Conservation (phyloP, 2,888 invertebrate species). For the Apoda limacodes region DNA sequence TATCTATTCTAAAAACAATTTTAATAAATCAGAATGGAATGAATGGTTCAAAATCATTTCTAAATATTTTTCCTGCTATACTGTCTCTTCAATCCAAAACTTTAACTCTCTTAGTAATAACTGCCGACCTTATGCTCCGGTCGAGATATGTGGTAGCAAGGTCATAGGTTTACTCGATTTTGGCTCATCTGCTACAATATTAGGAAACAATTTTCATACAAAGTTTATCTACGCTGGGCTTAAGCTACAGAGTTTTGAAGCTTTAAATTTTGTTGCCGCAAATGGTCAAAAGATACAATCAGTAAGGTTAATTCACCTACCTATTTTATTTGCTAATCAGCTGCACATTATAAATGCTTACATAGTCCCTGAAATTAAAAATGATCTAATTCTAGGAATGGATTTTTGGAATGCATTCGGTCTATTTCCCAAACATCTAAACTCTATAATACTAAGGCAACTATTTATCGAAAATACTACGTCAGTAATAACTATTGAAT, state of each 20-base stretch:
- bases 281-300: conserved; percentile 12
- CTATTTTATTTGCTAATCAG: conserved; percentile 11
- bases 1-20: too few species aligned
- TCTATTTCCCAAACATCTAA: conserved; percentile 10
- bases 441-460: conserved; percentile 2
- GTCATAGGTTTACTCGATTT: conserved; percentile 18
- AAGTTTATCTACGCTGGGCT: not conserved
- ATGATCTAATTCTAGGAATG: conserved; percentile 13
- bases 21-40: conserved; percentile 10
- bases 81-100: conserved; percentile 15
- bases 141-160: conserved; percentile 5
- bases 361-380: conserved; percentile 10
- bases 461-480: too few species aligned
- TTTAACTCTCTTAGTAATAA: too few species aligned
- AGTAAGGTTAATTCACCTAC: conserved; percentile 13
- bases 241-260: not conserved
- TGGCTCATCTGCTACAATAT: conserved; percentile 17
- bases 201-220: conserved; percentile 11
- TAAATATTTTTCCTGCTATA: conserved; percentile 9
- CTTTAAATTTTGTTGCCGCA: conserved; percentile 9
- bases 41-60: conserved; percentile 14
- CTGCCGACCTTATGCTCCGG: conserved; percentile 15
- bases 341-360: conserved; percentile 8
- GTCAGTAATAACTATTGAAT: too few species aligned
- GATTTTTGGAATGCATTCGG: conserved; percentile 17